These are phyloP conservation scores for Ceyx margarethae DNA, from an alignment of 2,113 vertebrate genomes.

Conservation along the genomic window DNA sequence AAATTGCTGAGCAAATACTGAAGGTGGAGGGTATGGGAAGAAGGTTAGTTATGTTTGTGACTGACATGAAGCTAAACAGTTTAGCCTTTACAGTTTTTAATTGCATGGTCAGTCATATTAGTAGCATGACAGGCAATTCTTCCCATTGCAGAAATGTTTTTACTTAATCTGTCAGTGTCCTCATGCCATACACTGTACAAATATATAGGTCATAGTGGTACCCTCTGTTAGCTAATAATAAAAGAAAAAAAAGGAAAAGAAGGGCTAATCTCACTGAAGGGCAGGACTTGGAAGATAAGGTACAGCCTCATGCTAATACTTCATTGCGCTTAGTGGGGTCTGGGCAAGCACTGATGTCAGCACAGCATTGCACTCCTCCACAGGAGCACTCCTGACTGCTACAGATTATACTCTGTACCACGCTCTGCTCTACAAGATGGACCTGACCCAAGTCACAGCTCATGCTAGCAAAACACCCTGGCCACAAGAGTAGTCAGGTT, in stretches of 20 bases:
- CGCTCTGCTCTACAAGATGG: not conserved
- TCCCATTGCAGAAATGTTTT: not conserved
- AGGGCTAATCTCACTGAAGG: not conserved
- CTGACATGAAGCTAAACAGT: not conserved
- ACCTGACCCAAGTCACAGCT: not conserved
- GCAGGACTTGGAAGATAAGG: not conserved
- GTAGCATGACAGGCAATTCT: not conserved
- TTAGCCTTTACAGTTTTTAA: not conserved
- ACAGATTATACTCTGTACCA: accelerated
- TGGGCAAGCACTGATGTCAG: not conserved
- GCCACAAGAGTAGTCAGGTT: not conserved
- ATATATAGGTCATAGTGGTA: not conserved
- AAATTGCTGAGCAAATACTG: not conserved
- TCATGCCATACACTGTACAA: not conserved
- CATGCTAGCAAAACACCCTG: not conserved
- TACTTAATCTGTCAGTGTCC: not conserved
- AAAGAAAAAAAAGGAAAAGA: not conserved
- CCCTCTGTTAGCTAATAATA: not conserved
- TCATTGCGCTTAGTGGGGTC: not conserved
- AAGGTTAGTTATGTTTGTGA: not conserved
- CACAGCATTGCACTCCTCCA: not conserved
- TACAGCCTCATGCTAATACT: not conserved
- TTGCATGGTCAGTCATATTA: not conserved
- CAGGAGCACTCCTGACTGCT: not conserved
- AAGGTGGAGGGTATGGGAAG: not conserved